These are phyloP conservation scores for Mantis religiosa DNA, from an alignment of 2,888 invertebrate species.

Conservation along the genomic window DNA sequence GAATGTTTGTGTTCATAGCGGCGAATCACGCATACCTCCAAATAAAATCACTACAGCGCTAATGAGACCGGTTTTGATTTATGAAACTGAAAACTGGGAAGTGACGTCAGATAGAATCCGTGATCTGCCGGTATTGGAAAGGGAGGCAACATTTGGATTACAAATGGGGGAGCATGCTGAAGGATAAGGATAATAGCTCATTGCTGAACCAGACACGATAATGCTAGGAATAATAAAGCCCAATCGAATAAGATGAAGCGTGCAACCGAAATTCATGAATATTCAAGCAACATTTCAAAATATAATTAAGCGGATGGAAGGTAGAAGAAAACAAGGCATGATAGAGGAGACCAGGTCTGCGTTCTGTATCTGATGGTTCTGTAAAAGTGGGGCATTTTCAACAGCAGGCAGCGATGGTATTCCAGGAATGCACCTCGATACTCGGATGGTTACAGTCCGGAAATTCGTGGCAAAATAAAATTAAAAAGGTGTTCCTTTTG, in stretches of 20 bases:
- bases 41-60: neutral
- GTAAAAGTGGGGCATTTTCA: no score
- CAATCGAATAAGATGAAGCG: neutral
- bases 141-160: neutral
- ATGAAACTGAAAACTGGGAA: neutral
- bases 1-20: neutral
- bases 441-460: no score
- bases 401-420: no score
- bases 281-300: neutral
- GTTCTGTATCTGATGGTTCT: neutral
- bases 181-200: neutral
- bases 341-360: neutral
- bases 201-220: neutral
- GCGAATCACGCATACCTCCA: neutral
- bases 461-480: no score
- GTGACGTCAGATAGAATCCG: neutral
- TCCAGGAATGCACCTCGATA: no score
- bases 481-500: no score
- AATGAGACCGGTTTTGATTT: neutral
- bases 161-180: neutral
- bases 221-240: neutral
- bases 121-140: neutral
- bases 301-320: neutral
- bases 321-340: neutral
- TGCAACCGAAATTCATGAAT: neutral